A percentile compares a stretch with the other conserved stretches of the same genome.
These are phyloP conservation scores for Camelus dromedarius DNA, from an alignment of 2,113 vertebrate genomes.

Conservation along the genomic window DNA sequence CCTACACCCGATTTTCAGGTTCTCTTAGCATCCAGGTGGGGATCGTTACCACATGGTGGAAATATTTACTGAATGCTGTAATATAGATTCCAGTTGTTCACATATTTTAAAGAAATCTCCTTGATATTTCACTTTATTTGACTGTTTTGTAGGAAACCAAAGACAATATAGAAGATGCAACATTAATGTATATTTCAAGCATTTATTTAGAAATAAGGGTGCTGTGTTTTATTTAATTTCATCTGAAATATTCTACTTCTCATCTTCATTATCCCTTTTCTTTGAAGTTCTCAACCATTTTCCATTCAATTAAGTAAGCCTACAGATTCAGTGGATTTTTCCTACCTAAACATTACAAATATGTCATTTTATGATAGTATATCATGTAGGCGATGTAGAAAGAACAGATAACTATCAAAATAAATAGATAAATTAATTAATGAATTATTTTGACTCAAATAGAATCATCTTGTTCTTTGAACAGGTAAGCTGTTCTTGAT, in stretches of 20 bases:
- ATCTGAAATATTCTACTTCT: background rate
- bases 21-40: background rate
- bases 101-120: background rate
- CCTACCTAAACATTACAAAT: background rate
- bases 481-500: background rate
- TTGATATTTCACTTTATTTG: background rate
- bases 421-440: background rate
- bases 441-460: background rate
- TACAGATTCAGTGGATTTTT: background rate
- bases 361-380: background rate
- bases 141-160: constrained; percentile 28
- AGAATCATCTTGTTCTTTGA: background rate
- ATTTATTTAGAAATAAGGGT: background rate
- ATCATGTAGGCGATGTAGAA: background rate
- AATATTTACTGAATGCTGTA: constrained; percentile 1
- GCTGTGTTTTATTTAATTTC: constrained; percentile 9
- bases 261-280: background rate
- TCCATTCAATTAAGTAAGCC: background rate
- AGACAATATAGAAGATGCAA: background rate
- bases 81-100: background rate
- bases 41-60: background rate
- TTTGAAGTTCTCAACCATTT: background rate
- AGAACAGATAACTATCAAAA: background rate
- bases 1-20: background rate
- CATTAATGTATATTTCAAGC: background rate